These are phyloP conservation scores for Virgularia gustaviana DNA, from an alignment of 92 coral and sea anemone species.

Conservation along the genomic window DNA sequence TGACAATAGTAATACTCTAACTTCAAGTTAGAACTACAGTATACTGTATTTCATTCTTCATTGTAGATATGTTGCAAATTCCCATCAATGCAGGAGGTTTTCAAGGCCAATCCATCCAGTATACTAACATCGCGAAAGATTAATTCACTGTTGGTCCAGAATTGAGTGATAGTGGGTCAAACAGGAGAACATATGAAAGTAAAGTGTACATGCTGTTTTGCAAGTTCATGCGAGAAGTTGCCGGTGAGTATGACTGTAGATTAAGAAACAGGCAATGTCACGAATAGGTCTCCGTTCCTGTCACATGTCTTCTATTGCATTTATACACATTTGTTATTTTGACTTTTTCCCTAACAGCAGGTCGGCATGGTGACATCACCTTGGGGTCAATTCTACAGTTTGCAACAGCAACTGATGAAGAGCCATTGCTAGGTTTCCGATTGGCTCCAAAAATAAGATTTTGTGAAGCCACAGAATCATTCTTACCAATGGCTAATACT, in stretches of 20 bases:
- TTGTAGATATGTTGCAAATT: conserved; percentile 15
- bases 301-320: neutral
- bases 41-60: neutral
- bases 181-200: conserved; percentile 29
- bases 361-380: conserved; percentile 38
- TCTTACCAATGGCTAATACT: conserved; percentile 45
- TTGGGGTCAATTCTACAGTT: conserved; percentile 37
- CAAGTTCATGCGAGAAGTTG: conserved; percentile 36
- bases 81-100: conserved; percentile 19
- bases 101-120: conserved; percentile 4
- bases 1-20: too few species aligned
- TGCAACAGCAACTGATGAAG: conserved; percentile 39
- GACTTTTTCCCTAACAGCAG: conserved; percentile 25
- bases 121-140: conserved; percentile 20
- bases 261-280: too few species aligned
- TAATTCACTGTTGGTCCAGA: conserved; percentile 30
- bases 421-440: conserved; percentile 39
- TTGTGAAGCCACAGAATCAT: conserved; percentile 27
- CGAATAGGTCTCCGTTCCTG: conserved; percentile 11
- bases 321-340: conserved; percentile 1
- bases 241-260: conserved; percentile 35
- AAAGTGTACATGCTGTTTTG: conserved; percentile 19
- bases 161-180: conserved; percentile 33
- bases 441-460: conserved; percentile 30
- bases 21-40: too few species aligned